Conservation (phyloP, 2,797 vertebrate species). For the Meda fulgida region DNA sequence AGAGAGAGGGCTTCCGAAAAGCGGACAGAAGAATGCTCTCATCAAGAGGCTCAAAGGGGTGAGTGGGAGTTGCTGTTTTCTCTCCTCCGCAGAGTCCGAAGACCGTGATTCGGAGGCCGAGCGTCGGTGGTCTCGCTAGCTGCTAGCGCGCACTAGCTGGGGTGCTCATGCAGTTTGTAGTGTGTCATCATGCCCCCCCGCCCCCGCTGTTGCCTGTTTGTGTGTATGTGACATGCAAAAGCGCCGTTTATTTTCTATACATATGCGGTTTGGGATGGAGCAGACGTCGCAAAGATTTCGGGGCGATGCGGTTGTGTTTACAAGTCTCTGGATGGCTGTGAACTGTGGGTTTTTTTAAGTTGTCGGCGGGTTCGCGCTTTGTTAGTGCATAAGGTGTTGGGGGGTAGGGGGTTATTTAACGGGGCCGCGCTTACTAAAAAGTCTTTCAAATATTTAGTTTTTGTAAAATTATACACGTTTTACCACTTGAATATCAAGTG, state of each 20-base stretch:
- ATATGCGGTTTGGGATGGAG: slow-evolving; percentile 11
- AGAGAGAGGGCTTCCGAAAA: slow-evolving; percentile 89
- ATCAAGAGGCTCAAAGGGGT: slow-evolving; percentile 94
- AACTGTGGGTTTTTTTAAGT: slow-evolving; percentile 54
- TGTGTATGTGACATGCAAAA: background rate
- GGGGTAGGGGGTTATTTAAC: slow-evolving; percentile 4
- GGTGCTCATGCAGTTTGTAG: slow-evolving; percentile 37
- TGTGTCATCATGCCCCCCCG: slow-evolving; percentile 26
- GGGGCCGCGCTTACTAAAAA: slow-evolving; percentile 33
- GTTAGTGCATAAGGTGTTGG: slow-evolving; percentile 51
- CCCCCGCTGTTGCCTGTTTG: background rate
- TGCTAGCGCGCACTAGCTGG: slow-evolving; percentile 49
- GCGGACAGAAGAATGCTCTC: slow-evolving; percentile 91
- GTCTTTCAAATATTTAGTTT: background rate
- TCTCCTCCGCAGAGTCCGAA: slow-evolving; percentile 5
- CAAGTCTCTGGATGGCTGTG: slow-evolving; percentile 33
- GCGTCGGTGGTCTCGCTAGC: slow-evolving; percentile 51
- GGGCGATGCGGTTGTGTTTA: slow-evolving; percentile 48
- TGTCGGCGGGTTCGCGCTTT: slow-evolving; percentile 55
- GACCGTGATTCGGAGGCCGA: slow-evolving; percentile 58
- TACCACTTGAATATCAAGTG: background rate
- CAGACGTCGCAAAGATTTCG: slow-evolving; percentile 20
- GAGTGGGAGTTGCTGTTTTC: slow-evolving; percentile 63
- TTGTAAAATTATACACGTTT: background rate
- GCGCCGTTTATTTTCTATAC: slow-evolving; percentile 24